Base-by-base conservation (phyloP, 2,797 vertebrate species). In the Gymnopithys bicolor region DNA sequence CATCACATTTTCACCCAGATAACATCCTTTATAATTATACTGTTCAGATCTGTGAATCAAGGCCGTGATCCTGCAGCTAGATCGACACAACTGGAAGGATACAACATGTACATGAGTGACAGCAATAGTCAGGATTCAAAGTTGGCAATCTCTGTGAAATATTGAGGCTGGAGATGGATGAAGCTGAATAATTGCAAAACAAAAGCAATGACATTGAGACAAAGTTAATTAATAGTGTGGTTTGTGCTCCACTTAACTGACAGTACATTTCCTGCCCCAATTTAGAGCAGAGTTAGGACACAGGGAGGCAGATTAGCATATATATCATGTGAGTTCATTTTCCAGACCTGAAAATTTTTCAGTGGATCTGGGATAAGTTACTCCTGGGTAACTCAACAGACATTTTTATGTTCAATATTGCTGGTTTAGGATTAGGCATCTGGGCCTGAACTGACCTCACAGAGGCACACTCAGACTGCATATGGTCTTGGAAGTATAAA, bases 1-100 rank as follows among this genome's bases (percentile, higher is more conserved):
- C 39, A 60, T 87, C 48, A 27, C 23, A 45, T 56, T 91, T 93
- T 90, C 84, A 59, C 37, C 28, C 55, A 70, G 68, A 51, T 91
- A 89, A 68, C 45, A 93, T 71, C 27, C 55, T 78, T 94, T 55
- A 76, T 87, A 96, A 96, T 94, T 71, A 92, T 23, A 32, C 45
- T 82, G 35, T 46, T 93, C 66, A 84, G 52, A 48, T 45, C 28
- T 37, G 69, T 62, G 96, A 79, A 93, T 84, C 23, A 63, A 84
- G 55, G 25, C 28, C 46, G 39, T 2, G 1, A 59, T 59, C 53
- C 62, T 71, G 33, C 18, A 69, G 48, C 35, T 4, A 62, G 58
- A 79, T 28, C 2, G 3, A 33, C 48, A 56, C 15, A 83, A 25
- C 66, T 73, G 55, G 25, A 73, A 69, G n/a, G 35, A 19, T 63